Percentiles rank a stretch among this genome's conserved stretches.
phyloP scores from a whole-genome alignment of 2,888 invertebrate genomes.

The Pseudococcus jackbeardsleyi region DNA sequence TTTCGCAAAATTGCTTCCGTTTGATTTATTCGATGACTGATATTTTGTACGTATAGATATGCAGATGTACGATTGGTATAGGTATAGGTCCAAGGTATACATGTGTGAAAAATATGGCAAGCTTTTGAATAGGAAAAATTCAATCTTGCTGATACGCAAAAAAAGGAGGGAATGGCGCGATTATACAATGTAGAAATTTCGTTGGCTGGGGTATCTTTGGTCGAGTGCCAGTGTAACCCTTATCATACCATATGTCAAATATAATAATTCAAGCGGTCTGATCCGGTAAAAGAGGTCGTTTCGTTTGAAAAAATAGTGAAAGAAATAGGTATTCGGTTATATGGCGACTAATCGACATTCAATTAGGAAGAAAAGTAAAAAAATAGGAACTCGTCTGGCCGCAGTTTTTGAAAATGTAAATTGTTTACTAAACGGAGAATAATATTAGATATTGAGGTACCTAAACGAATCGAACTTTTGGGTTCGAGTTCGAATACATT shows the following conservation, averaged over 20 bases:
- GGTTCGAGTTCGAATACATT: background rate
- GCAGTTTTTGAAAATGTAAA: background rate
- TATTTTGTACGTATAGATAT: no score
- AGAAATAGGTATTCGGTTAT: no score
- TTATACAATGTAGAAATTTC: background rate
- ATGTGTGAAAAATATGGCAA: background rate
- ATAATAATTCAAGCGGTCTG: constrained; percentile 8
- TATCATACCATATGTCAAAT: background rate
- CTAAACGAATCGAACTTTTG: background rate
- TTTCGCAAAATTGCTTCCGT: no score
- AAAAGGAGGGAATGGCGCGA: background rate
- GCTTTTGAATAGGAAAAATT: constrained; percentile 15
- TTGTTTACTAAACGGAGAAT: background rate
- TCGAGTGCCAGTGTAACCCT: constrained; percentile 18
- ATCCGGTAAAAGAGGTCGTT: background rate
- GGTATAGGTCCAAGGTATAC: no score
- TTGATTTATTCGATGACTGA: no score
- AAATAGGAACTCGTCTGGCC: no score
- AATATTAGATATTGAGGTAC: background rate
- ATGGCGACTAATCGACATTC: no score
- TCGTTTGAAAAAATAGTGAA: no score
- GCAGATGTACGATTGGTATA: no score
- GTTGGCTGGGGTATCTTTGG: background rate
- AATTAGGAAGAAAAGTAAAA: no score
- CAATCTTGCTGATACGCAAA: constrained; percentile 28